Evolutionary conservation across 2,113 vertebrate genomes (phyloP).

Genomic region (Psittacula cyanocephala): DNA sequence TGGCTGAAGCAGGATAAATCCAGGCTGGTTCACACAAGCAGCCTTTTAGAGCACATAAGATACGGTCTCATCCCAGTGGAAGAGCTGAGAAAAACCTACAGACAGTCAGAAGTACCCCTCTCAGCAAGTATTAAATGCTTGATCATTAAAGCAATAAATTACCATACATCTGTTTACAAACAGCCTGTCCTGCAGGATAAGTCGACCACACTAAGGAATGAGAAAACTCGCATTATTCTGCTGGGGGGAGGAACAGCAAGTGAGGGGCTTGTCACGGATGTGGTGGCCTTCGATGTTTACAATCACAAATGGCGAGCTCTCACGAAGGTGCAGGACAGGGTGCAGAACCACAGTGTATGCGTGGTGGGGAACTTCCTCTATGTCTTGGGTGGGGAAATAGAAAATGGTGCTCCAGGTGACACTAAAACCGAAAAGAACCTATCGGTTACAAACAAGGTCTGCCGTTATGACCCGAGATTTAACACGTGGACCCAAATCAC

Average conservation of each 20-base stretch:
- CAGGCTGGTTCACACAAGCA: constrained; percentile 74
- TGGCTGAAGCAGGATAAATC: constrained; percentile 85
- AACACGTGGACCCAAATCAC: constrained; percentile 80
- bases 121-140: constrained; percentile 83
- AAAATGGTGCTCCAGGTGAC: constrained; percentile 16
- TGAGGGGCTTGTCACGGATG: constrained; percentile 72
- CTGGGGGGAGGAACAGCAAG: constrained; percentile 79
- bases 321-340: constrained; percentile 66
- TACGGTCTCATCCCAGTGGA: constrained; percentile 78
- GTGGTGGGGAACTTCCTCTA: constrained; percentile 90
- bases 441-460: constrained; percentile 77
- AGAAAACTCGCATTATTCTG: constrained; percentile 78
- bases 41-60: constrained; percentile 83
- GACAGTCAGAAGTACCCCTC: constrained; percentile 71
- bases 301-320: constrained; percentile 79
- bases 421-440: neutral
- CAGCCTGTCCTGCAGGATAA: constrained; percentile 86
- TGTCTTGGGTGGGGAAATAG: constrained; percentile 86
- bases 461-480: constrained; percentile 91
- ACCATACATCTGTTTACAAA: constrained; percentile 80
- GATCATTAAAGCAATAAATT: constrained; percentile 88
- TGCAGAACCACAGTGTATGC: constrained; percentile 85
- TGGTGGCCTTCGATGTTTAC: constrained; percentile 83
- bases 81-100: constrained; percentile 75
- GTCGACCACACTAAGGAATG: constrained; percentile 80